Base-by-base conservation (phyloP, 2,797 vertebrate genomes). In the Silurus aristotelis region DNA sequence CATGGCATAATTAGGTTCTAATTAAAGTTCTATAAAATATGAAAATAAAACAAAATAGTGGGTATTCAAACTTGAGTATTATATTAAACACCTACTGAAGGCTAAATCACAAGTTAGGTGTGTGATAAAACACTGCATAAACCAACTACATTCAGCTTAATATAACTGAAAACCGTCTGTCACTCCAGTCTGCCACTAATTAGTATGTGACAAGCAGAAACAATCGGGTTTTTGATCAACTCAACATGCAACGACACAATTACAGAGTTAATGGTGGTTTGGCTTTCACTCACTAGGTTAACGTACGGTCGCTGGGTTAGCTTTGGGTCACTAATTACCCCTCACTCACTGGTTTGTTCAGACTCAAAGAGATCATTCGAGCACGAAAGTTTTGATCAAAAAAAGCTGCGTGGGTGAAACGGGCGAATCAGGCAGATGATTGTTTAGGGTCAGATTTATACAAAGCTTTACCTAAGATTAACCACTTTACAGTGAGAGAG, bases 181-280 rank as follows among this genome's bases (percentile, higher is more conserved):
- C 60, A 15, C 60, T 46, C 38, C 19, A 14, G 56, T 12, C 58
- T 61, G 76, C 31, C 61, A 46, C 22, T 55, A 55, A 80, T 80
- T 20, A 80, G 61, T 48, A 67, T 5, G 46, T 80, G 14, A 67
- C 79, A 80, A 80, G 79, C 46, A 67, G 17, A 67, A 14, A 67
- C 46, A 20, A 27, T 80, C 17, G 46, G 10, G 76, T 61, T 78
- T 78, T 78, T 78, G 76, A 60, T 78, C 19, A 61, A 61, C 56
- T 22, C 55, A 13, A 38, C 19, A 22, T 61, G 78, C 52, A 66
- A 80, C 22, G 25, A n/a, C 76, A 63, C 76, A n/a, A 46, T 78
- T 78, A n/a, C 19, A 46, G 63, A 66, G 60, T 55, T 52, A 27
- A 80, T 46, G 27, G 63, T 31, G 52, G 61, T 10, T 1, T n/a